Evolutionary conservation across 2,113 vertebrate genomes (phyloP).

Genomic region (Cichladusa arquata): DNA sequence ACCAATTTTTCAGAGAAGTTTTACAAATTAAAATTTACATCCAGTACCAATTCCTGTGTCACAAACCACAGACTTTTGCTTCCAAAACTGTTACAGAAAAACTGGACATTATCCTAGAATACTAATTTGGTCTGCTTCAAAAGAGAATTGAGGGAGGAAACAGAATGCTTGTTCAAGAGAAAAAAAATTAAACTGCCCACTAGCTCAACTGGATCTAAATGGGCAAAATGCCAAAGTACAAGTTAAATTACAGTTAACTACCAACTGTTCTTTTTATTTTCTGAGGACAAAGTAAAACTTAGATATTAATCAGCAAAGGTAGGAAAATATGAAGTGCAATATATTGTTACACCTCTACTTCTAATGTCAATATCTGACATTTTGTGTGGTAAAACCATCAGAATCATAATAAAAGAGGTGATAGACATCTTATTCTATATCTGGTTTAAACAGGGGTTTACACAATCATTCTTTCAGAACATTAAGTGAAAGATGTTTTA

Average conservation of each 20-base stretch:
- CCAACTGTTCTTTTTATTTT: not conserved
- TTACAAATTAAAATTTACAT: not conserved
- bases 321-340: not conserved
- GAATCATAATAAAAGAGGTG: not conserved
- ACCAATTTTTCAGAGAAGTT: not conserved
- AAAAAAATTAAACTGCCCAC: not conserved
- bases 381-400: not conserved
- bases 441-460: not conserved
- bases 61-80: not conserved
- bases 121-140: not conserved
- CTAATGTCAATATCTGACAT: not conserved
- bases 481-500: not conserved
- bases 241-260: not conserved
- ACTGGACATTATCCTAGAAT: slow-evolving; percentile 60
- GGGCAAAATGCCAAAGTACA: not conserved
- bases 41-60: not conserved
- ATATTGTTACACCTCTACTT: not conserved
- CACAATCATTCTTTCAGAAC: not conserved
- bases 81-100: not conserved
- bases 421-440: not conserved
- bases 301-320: not conserved
- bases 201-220: not conserved
- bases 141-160: not conserved
- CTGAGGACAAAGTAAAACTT: not conserved
- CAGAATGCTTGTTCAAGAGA: not conserved